These are phyloP conservation scores for Perca flavescens DNA, from an alignment of 2,113 vertebrate species.

Conservation along the genomic window DNA sequence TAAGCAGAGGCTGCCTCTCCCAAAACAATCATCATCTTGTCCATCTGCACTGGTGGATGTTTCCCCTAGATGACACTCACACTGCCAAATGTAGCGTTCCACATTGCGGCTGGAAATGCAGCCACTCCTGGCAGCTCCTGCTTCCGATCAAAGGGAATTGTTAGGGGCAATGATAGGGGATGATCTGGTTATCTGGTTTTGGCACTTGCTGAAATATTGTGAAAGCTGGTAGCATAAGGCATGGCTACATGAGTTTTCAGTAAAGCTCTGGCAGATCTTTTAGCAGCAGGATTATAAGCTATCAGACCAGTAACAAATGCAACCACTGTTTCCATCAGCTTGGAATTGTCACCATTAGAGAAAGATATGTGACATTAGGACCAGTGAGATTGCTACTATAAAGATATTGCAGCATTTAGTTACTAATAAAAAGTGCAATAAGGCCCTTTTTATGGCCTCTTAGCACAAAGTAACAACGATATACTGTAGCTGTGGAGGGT, in stretches of 20 bases:
- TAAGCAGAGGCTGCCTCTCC: slow-evolving; percentile 19
- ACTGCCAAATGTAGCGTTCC: slow-evolving; percentile 33
- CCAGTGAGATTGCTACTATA: not conserved
- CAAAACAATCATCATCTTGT: slow-evolving; percentile 23
- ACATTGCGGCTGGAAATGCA: slow-evolving; percentile 25
- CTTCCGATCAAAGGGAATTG: slow-evolving; percentile 34
- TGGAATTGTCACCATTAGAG: slow-evolving; percentile 19
- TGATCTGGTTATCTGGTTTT: slow-evolving; percentile 37
- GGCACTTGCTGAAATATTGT: slow-evolving; percentile 36
- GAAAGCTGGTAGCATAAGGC: slow-evolving; percentile 25
- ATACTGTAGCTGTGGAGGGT: not conserved
- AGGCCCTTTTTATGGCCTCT: slow-evolving; percentile 4
- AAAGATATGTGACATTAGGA: slow-evolving; percentile 9
- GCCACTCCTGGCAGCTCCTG: not conserved
- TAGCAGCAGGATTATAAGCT: slow-evolving; percentile 46
- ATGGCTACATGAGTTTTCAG: slow-evolving; percentile 24
- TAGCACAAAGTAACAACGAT: slow-evolving; percentile 9
- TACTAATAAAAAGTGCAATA: slow-evolving; percentile 18
- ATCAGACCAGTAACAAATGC: slow-evolving; percentile 23
- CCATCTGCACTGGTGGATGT: slow-evolving; percentile 36
- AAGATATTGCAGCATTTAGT: slow-evolving; percentile 15
- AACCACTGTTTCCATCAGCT: slow-evolving; percentile 2
- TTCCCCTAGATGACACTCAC: not conserved
- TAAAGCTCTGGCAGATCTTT: slow-evolving; percentile 38
- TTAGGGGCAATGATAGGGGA: slow-evolving; percentile 10